phyloP scores from a whole-genome alignment of 2,797 vertebrate species.

The Falco cherrug region DNA sequence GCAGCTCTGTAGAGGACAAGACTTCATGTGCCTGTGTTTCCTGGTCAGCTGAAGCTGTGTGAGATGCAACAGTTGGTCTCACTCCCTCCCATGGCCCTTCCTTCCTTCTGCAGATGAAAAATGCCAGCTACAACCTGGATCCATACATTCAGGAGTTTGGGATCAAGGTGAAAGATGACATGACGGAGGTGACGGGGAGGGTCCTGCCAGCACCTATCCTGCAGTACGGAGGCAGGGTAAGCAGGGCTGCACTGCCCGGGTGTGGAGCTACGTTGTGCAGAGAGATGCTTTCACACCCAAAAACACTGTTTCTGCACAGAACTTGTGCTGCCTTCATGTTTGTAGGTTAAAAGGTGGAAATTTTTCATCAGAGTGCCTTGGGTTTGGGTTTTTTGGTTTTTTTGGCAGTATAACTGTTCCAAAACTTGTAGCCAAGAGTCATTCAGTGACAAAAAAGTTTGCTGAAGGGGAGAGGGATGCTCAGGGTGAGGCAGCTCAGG shows the following conservation, averaged over 20 bases:
- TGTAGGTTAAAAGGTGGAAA: neutral
- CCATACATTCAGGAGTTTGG: conserved; percentile 99
- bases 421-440: neutral
- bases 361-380: neutral
- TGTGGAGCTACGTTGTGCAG: neutral
- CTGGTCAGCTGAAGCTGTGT: neutral
- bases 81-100: neutral
- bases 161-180: conserved; percentile 98
- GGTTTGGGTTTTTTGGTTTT: neutral
- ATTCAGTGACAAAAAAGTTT: neutral
- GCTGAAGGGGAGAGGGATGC: neutral
- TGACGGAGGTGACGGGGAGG: conserved; percentile 96
- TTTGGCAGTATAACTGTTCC: neutral
- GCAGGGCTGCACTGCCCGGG: neutral
- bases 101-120: conserved; percentile 90
- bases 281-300: neutral
- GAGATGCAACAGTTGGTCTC: neutral
- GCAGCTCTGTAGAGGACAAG: neutral
- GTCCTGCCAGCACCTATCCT: conserved; percentile 97
- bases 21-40: fast-evolving
- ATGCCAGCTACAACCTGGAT: conserved; percentile 98
- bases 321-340: neutral
- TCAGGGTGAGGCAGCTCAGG: neutral
- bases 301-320: neutral
- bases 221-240: conserved; percentile 98